Evolutionary conservation across 2,797 vertebrate genomes (phyloP).

Genomic region (Otus scops): DNA sequence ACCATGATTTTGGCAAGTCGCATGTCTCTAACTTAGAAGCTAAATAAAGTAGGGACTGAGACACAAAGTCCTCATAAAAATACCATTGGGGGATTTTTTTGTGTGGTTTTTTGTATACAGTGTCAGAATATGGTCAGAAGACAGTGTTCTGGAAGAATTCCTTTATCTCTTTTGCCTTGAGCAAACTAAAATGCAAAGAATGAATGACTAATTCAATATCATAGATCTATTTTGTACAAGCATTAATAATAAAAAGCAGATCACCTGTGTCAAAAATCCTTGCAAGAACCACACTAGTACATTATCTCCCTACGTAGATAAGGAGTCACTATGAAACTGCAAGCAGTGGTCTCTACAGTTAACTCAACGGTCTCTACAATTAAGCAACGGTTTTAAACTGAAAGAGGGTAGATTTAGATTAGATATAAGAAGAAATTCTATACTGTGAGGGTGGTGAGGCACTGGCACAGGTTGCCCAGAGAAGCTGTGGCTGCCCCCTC

Average conservation of each 20-base stretch:
- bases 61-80: neutral
- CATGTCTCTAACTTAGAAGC: neutral
- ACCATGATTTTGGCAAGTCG: neutral
- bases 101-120: neutral
- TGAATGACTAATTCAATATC: neutral
- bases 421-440: no score
- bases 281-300: neutral
- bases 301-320: neutral
- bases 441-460: no score
- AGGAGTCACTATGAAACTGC: neutral
- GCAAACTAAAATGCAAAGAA: neutral
- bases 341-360: neutral
- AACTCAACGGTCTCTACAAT: no score
- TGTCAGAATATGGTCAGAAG: neutral
- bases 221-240: neutral
- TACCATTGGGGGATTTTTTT: fast-evolving
- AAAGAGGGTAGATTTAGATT: no score
- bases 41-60: neutral
- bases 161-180: neutral
- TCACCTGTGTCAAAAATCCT: neutral
- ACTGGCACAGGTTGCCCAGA: no score
- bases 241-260: neutral
- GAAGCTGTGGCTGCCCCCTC: no score
- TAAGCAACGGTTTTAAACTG: no score
- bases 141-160: neutral